Conservation (phyloP, 2,888 invertebrate species). For the Caenorhabditis sp. region DNA sequence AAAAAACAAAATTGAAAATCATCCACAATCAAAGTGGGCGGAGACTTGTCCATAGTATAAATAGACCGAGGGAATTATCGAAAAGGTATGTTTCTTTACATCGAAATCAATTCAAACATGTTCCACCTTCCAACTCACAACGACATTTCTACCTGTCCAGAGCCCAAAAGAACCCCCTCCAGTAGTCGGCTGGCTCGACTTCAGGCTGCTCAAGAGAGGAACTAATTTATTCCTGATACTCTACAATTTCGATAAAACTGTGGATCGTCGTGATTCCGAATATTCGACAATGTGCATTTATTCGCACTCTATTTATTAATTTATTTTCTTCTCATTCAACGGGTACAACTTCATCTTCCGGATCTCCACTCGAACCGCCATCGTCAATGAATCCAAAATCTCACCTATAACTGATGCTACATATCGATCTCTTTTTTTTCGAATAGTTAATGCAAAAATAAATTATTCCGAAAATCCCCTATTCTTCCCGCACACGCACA, state of each 20-base stretch:
- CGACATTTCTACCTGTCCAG: not conserved
- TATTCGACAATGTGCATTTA: conserved; percentile 12
- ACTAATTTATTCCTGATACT: conserved; percentile 10
- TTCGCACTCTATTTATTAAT: conserved; percentile 17
- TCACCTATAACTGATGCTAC: conserved; percentile 11
- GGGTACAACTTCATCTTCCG: not conserved
- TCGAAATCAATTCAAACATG: not conserved
- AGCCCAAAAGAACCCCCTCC: conserved; percentile 1
- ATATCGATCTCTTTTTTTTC: conserved; percentile 4
- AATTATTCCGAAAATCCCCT: not conserved
- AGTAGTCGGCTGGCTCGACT: conserved; percentile 15
- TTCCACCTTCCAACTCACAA: conserved; percentile 18
- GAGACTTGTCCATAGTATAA: conserved; percentile 32
- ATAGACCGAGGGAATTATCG: conserved; percentile 3
- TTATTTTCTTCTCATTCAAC: conserved; percentile 1
- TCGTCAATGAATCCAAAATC: conserved; percentile 4
- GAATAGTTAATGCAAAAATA: not conserved
- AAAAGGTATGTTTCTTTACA: conserved; percentile 15
- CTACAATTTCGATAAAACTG: not conserved
- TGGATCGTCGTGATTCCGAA: not conserved
- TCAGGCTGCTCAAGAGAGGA: not conserved
- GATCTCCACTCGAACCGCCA: conserved; percentile 14
- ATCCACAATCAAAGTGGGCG: conserved; percentile 22
- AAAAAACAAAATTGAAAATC: conserved; percentile 13
- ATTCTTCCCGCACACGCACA: not conserved